Evolutionary conservation across 2,888 invertebrate genomes (phyloP).

Genomic region (Tillus elongatus): DNA sequence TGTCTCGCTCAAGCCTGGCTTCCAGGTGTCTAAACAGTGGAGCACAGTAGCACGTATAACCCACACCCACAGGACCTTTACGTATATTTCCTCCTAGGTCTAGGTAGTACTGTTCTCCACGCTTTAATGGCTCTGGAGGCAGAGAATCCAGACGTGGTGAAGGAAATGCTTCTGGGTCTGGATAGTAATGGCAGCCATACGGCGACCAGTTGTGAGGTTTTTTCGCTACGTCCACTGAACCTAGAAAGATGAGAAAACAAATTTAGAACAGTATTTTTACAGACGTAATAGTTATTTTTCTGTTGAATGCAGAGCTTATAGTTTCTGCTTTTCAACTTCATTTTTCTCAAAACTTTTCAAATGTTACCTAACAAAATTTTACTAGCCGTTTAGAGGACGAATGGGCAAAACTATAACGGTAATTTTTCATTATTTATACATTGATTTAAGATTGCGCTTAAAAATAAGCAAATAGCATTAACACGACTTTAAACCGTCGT

Average conservation of each 20-base stretch:
- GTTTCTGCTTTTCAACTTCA: too few relatives aligned
- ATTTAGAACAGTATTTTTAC: too few relatives aligned
- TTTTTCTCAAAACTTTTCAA: too few relatives aligned
- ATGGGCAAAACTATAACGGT: too few relatives aligned
- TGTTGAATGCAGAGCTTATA: too few relatives aligned
- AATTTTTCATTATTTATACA: too few relatives aligned
- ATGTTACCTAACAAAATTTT: too few relatives aligned
- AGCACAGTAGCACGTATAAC: constrained; percentile 87
- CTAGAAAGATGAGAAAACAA: constrained; percentile 13
- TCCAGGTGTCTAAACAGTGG: constrained; percentile 86
- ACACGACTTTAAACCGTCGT: too few relatives aligned
- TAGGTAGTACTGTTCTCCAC: constrained; percentile 89
- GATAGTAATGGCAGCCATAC: constrained; percentile 85
- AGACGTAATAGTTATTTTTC: too few relatives aligned
- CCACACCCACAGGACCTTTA: constrained; percentile 91
- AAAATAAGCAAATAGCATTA: too few relatives aligned
- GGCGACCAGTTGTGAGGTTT: constrained; percentile 63
- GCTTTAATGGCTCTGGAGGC: constrained; percentile 73
- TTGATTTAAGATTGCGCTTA: too few relatives aligned
- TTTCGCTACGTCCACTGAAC: constrained; percentile 22
- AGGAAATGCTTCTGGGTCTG: constrained; percentile 76
- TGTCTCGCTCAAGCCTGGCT: constrained; percentile 69
- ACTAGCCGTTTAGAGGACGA: too few relatives aligned
- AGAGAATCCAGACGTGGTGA: constrained; percentile 76
- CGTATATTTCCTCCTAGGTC: constrained; percentile 91